phyloP scores from a whole-genome alignment of 2,797 vertebrate species.

The Tenualosa ilisha region DNA sequence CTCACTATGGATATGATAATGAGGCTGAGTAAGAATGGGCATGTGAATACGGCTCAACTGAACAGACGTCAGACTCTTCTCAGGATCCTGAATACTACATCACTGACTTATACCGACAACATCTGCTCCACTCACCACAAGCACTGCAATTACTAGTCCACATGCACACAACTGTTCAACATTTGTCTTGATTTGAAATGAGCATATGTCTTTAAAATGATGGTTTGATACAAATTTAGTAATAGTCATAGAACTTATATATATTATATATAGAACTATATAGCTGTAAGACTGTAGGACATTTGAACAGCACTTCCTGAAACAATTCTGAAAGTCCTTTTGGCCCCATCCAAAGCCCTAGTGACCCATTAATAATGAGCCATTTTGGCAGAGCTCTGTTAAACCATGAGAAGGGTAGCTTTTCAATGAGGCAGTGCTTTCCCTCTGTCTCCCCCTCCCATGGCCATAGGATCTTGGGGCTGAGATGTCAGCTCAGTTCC shows the following conservation, averaged over 20 bases:
- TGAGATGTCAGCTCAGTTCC: background rate
- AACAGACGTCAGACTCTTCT: conserved; percentile 35
- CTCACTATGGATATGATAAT: conserved; percentile 75
- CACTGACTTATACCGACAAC: conserved; percentile 11
- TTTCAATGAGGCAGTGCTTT: background rate
- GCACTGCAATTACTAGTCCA: background rate
- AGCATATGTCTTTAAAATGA: background rate
- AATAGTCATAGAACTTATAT: background rate
- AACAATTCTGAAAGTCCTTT: background rate
- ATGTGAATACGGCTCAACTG: conserved; percentile 47
- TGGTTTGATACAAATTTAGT: background rate
- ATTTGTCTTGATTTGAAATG: background rate
- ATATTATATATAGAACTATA: no score
- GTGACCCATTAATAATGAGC: conserved; percentile 4
- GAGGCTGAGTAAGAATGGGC: conserved; percentile 57
- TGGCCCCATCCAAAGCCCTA: conserved; percentile 6
- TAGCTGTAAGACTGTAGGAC: background rate
- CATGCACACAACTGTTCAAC: background rate
- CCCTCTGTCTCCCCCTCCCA: background rate
- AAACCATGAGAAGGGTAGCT: conserved; percentile 3
- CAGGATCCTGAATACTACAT: background rate
- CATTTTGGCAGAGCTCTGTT: background rate
- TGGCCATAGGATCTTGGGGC: background rate
- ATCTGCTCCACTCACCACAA: background rate
- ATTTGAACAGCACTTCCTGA: background rate